Evolutionary conservation across 2,113 vertebrate genomes (phyloP), one percentile per base, ranked within the genome.

Genomic region (Vimba vimba): DNA sequence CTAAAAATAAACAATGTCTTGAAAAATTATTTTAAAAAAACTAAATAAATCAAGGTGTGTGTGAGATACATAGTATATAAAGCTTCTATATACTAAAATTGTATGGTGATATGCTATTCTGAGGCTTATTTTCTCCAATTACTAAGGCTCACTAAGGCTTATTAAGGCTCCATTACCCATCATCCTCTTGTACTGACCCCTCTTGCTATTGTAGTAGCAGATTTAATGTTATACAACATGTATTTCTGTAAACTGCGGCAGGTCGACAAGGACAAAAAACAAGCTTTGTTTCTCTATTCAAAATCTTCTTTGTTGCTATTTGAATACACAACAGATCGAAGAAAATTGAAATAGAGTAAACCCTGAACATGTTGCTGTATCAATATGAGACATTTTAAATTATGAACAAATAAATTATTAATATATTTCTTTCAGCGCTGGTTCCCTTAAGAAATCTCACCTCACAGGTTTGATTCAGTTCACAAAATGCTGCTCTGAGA

Each of bases 191-290:
- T 55, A 52, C 74, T 77, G 15, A 77, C 74, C 74, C 30, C 50
- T 77, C 23, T 33, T 77, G 7, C 47, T 27, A 33, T 50, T 55
- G 15, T 77, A 25, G 25, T 3, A 55, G 47, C 74, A 55, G 47
- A 52, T 30, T 52, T 55, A 50, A 52, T 30, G 25, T 52, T 76
- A 52, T 25, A 76, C 74, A 76, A 76, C 47, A 76, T 21, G 47
- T 30, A 21, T 76, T 76, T 76, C 45, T 76, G 47, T 27, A 76
- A 75, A 76, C 74, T 2, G 12, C 3, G 13, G 13, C 25, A 77
- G 15, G 13, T 55, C 25, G 25, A 30, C 74, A 77, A 77, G 47
- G 25, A 27, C 74, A 75, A 75, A 75, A 75, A 75, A 25, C 6
- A 47, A 36, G 66, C 8, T 76, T 3, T 50, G 11, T 45, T 74